Evolutionary conservation across 2,113 vertebrate species (phyloP).

Genomic region (Suncus etruscus): DNA sequence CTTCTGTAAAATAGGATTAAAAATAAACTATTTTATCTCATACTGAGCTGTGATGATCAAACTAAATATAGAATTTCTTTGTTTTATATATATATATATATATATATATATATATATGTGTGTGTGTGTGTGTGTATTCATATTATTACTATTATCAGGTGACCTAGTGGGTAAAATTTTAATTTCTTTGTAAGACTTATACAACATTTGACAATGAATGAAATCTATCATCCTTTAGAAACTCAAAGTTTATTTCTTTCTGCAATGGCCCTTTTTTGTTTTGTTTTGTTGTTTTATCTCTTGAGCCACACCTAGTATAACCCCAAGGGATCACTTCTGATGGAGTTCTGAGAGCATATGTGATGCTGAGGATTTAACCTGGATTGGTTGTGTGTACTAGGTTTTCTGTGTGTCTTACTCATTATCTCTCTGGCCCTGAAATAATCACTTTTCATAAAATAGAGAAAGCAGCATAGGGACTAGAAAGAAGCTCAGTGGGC

Average conservation of each 20-base stretch:
- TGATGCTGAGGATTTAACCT: too few species aligned
- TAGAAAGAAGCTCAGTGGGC: too few species aligned
- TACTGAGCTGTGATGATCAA: not conserved
- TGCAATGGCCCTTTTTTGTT: constrained; percentile 24
- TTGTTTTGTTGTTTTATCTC: not conserved
- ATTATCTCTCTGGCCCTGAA: too few species aligned
- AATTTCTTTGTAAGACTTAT: constrained; percentile 32
- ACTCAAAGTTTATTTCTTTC: constrained; percentile 40
- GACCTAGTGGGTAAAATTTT: constrained; percentile 14
- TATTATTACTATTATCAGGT: constrained; percentile 19
- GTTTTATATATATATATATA: not conserved
- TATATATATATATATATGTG: too few species aligned
- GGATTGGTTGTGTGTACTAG: too few species aligned
- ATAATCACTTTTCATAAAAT: not conserved
- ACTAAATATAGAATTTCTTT: not conserved
- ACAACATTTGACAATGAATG: constrained; percentile 20
- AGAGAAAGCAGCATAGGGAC: constrained; percentile 8
- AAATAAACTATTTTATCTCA: not conserved
- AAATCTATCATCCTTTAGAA: constrained; percentile 31
- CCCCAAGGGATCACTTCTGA: too few species aligned
- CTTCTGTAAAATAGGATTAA: constrained; percentile 27
- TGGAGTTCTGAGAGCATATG: too few species aligned
- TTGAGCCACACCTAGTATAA: too few species aligned
- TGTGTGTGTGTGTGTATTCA: not conserved
- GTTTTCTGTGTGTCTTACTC: too few species aligned